Evolutionary conservation across 2,113 vertebrate species (phyloP), one percentile per base, ranked within the genome.

Genomic region (Cheirogaleus medius): DNA sequence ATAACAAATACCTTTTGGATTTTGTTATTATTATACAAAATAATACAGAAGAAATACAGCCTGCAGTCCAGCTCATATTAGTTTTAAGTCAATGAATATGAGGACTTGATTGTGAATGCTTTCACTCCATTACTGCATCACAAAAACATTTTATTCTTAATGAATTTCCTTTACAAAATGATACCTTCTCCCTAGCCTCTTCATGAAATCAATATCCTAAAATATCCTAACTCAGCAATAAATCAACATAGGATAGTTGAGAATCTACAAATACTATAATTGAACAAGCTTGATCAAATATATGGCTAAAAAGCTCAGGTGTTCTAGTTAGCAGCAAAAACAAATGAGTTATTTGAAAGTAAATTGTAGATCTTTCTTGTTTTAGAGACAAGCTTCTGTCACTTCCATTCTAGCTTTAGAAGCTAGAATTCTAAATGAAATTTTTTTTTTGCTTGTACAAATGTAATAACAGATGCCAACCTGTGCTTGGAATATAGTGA

Each of bases 401-500:
- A 82, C 54, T 91, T 56, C 54, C 32, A 82, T 91, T 56, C 54
- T n/a, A 85, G 49, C n/a, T 95, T 63, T 63, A 29, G 25, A 60
- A 63, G 58, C 10, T 29, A 63, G 25, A 63, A 29, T 63, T 97
- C 60, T 96, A 60, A 90, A 80, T 87, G 66, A 71, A n/a, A 23
- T 58, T 85, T 27, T 84, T 93, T 71, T 92, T 82, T 76, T 69
- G 18, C 76, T 73, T 94, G 18, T 54, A 92, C 37, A 97, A 95
- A 97, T 91, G 52, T 90, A 94, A 23, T 82, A 83, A 94, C 91
- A 97, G 96, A 82, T 90, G 85, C 76, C 91, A 95, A 58, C 54
- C 58, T 81, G 58, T 94, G 77, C 58, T 56, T 92, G 32, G 58
- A 95, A 77, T 84, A 82, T 10, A 18, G 74, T 73, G 87, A 87